These are phyloP conservation scores for Melanogrammus aeglefinus DNA, from an alignment of 2,797 vertebrate genomes.

Conservation along the genomic window DNA sequence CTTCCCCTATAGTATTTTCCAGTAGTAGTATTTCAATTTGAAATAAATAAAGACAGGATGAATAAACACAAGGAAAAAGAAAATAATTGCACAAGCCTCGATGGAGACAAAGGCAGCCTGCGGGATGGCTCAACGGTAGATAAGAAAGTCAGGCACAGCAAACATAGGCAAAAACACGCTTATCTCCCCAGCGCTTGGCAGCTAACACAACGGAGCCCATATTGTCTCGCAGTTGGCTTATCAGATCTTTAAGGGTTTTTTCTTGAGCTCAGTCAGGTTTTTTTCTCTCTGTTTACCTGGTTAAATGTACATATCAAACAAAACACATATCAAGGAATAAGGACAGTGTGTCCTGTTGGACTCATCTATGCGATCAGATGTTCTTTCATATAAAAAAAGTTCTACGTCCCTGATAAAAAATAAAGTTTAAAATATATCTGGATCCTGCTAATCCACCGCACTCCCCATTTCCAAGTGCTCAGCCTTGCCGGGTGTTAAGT, in stretches of 20 bases:
- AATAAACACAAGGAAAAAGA: constrained; percentile 4
- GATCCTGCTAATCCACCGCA: constrained; percentile 13
- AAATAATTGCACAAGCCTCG: constrained; percentile 24
- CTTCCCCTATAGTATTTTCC: background rate
- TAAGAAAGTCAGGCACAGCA: constrained; percentile 52
- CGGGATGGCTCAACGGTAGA: constrained; percentile 54
- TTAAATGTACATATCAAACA: constrained; percentile 12
- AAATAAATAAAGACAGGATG: background rate
- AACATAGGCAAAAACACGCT: constrained; percentile 43
- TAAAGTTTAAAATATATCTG: background rate
- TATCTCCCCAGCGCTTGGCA: constrained; percentile 41
- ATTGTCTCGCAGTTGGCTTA: constrained; percentile 44
- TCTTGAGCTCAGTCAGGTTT: constrained; percentile 32
- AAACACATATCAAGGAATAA: background rate
- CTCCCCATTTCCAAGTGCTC: constrained; percentile 27
- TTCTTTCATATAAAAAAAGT: background rate
- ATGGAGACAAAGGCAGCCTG: constrained; percentile 33
- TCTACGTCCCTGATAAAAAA: background rate
- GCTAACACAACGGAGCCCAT: constrained; percentile 41
- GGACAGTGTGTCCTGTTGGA: background rate
- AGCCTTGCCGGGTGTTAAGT: constrained; percentile 38
- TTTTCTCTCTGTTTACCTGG: constrained; percentile 26
- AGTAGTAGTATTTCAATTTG: background rate
- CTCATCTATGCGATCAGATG: background rate
- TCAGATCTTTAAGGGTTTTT: constrained; percentile 48